A percentile compares a stretch with the other conserved stretches of the same genome.
These are phyloP conservation scores for Philereme transversata DNA, from an alignment of 2,888 invertebrate species.

Conservation along the genomic window DNA sequence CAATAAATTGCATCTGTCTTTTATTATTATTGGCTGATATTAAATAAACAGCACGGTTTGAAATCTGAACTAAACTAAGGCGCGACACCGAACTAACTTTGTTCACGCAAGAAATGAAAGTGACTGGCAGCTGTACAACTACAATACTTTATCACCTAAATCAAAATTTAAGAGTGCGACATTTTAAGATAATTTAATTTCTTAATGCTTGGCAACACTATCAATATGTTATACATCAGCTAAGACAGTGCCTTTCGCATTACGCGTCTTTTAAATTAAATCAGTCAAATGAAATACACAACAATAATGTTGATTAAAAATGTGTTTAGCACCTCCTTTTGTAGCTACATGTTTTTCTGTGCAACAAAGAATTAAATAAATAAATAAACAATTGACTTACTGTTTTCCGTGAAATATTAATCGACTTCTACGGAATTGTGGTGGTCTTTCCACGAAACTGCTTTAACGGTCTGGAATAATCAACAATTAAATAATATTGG, in stretches of 20 bases:
- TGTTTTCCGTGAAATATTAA: no score
- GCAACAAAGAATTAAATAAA: no score
- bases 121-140: slow-evolving; percentile 57
- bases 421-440: no score
- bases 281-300: not conserved
- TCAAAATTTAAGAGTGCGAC: slow-evolving; percentile 37
- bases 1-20: slow-evolving; percentile 44
- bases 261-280: not conserved
- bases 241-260: not conserved
- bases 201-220: slow-evolving; percentile 29
- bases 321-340: no score
- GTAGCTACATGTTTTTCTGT: no score
- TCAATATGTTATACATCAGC: not conserved
- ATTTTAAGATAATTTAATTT: slow-evolving; percentile 23
- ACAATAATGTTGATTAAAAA: no score
- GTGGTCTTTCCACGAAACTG: no score
- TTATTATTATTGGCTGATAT: slow-evolving; percentile 37
- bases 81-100: slow-evolving; percentile 58
- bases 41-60: slow-evolving; percentile 43
- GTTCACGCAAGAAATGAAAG: slow-evolving; percentile 81
- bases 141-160: slow-evolving; percentile 31
- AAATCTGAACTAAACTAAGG: slow-evolving; percentile 52
- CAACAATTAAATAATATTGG: no score
- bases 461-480: no score
- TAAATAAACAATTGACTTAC: no score